Evolutionary conservation across 2,113 vertebrate species (phyloP).

Genomic region (Anthoscopus minutus): DNA sequence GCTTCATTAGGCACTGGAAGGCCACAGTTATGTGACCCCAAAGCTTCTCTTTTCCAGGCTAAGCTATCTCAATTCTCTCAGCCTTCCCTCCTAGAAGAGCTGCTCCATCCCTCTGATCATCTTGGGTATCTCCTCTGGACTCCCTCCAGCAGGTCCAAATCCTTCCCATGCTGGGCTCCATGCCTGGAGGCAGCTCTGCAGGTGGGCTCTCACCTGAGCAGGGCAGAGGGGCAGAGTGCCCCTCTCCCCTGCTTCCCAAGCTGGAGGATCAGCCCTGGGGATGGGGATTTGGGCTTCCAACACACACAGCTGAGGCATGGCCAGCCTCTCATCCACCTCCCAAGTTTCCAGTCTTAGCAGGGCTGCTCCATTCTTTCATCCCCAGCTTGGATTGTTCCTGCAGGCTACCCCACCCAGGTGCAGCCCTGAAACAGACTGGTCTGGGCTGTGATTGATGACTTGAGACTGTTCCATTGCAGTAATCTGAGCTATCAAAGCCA

Average conservation of each 20-base stretch:
- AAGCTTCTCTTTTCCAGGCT: background rate
- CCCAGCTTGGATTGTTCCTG: no score
- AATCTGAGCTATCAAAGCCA: background rate
- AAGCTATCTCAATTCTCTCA: background rate
- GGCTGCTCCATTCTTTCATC: background rate
- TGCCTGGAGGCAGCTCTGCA: background rate
- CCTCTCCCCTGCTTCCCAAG: background rate
- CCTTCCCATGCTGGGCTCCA: background rate
- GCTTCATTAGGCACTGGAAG: background rate
- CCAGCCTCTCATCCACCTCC: background rate
- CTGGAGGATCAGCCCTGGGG: background rate
- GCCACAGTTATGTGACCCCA: background rate
- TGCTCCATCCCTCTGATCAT: background rate
- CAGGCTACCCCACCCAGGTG: background rate
- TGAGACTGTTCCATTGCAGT: fast-evolving
- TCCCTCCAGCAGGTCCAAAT: background rate
- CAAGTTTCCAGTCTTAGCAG: background rate
- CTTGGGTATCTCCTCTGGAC: background rate
- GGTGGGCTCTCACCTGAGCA: background rate
- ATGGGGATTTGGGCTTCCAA: background rate
- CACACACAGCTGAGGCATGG: fast-evolving
- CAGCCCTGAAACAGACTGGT: background rate
- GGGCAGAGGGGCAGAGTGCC: background rate
- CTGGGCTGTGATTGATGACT: background rate
- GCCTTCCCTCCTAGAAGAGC: background rate